Evolutionary conservation across 1,140 invertebrate species (phyloP).

Genomic region (Akabosia matsudoensis): DNA sequence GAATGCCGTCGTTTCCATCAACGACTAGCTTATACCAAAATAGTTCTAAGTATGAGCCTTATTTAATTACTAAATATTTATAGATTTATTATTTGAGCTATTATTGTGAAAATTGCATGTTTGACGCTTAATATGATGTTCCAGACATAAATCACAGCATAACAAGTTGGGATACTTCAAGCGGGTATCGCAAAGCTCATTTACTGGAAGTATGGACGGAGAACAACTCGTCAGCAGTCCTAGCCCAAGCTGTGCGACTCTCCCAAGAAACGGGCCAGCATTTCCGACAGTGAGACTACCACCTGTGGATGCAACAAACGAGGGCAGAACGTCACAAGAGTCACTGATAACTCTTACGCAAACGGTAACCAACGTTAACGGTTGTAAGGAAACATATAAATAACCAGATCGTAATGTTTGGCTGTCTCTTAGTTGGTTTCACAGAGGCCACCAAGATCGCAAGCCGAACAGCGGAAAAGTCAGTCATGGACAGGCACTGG

Average conservation of each 20-base stretch:
- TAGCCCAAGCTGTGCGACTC: not conserved
- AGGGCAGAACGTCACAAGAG: conserved; percentile 14
- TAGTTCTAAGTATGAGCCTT: conserved; percentile 17
- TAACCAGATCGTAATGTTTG: not conserved
- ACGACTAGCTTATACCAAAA: conserved; percentile 36
- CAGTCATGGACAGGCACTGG: conserved; percentile 48
- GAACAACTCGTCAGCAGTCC: not conserved
- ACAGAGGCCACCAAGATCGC: conserved; percentile 34
- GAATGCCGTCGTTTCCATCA: conserved; percentile 39
- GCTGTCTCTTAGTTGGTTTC: conserved; percentile 35
- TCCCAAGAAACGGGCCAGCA: not conserved
- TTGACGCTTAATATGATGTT: conserved; percentile 3
- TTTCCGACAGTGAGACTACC: not conserved
- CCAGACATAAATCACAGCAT: not conserved
- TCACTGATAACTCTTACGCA: conserved; percentile 34
- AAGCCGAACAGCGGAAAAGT: conserved; percentile 45
- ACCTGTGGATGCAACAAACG: conserved; percentile 24
- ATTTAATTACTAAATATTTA: not conserved
- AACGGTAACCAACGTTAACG: conserved; percentile 27
- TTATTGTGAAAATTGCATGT: not conserved
- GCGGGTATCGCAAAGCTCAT: not conserved
- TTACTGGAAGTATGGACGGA: conserved; percentile 17
- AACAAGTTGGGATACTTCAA: not conserved
- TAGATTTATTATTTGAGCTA: not conserved
- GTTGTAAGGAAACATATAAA: not conserved